Evolutionary conservation across 2,797 vertebrate species (phyloP).

Genomic region (Gadopsis bispinosus): DNA sequence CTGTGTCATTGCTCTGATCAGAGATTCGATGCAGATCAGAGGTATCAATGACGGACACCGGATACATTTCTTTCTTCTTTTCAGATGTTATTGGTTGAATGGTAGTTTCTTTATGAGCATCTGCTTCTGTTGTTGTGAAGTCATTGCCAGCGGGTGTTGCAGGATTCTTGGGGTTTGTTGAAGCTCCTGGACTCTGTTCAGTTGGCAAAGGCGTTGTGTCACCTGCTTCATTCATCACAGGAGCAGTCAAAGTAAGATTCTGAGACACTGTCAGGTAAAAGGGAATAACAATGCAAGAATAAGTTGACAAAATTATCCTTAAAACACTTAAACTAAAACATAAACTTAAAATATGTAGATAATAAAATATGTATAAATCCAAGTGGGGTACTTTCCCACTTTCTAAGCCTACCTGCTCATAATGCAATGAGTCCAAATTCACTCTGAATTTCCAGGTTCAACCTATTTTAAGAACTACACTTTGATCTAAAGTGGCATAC

Average conservation of each 20-base stretch:
- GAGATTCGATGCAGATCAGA: background rate
- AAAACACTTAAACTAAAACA: background rate
- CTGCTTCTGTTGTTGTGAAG: rapidly evolving
- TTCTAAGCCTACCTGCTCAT: background rate
- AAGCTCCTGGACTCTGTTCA: rapidly evolving
- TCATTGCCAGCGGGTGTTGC: rapidly evolving
- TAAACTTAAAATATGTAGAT: background rate
- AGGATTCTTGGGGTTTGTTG: rapidly evolving
- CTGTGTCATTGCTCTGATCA: rapidly evolving
- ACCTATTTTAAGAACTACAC: background rate
- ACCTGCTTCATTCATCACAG: rapidly evolving
- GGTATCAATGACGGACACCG: rapidly evolving
- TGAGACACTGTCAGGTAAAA: background rate
- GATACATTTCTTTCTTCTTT: rapidly evolving
- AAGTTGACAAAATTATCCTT: background rate
- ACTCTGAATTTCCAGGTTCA: background rate
- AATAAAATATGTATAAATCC: background rate
- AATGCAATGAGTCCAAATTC: background rate
- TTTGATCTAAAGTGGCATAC: background rate
- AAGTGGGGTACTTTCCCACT: background rate
- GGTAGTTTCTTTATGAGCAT: background rate
- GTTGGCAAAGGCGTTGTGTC: rapidly evolving
- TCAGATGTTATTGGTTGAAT: rapidly evolving
- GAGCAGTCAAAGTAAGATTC: background rate
- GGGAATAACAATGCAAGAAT: background rate